Evolutionary conservation across 2,888 invertebrate genomes (phyloP).

Genomic region (Bruchidius siliquastri): DNA sequence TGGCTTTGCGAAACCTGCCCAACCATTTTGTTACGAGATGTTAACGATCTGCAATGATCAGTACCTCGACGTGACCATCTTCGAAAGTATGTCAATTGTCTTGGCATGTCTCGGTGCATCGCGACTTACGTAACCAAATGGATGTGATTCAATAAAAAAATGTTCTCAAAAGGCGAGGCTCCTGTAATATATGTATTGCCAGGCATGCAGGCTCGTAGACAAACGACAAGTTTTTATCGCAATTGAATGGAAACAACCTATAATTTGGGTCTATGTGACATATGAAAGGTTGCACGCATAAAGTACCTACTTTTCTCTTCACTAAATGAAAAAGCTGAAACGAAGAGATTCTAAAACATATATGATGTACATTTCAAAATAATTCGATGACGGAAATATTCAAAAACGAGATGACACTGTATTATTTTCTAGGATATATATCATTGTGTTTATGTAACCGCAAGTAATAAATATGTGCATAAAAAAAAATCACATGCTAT

Average conservation of each 20-base stretch:
- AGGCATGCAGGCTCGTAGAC: neutral
- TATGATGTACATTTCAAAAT: neutral
- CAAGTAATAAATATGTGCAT: neutral
- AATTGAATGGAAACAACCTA: neutral
- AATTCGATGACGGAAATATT: neutral
- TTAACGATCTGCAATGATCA: constrained; percentile 3
- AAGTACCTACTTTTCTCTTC: neutral
- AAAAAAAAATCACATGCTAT: neutral
- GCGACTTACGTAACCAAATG: neutral
- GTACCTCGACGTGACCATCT: constrained; percentile 8
- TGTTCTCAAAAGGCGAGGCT: neutral
- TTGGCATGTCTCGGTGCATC: constrained; percentile 4
- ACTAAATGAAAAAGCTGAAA: no score
- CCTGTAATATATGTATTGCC: neutral
- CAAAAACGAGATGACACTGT: neutral
- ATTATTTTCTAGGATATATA: neutral
- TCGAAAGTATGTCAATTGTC: constrained; percentile 11
- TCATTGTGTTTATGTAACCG: neutral
- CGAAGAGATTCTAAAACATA: no score
- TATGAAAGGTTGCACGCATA: neutral
- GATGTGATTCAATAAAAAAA: neutral
- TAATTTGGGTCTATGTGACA: neutral
- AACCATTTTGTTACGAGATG: neutral
- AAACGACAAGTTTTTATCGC: neutral
- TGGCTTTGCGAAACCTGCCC: constrained; percentile 6